Evolutionary conservation across 2,113 vertebrate genomes (phyloP).

Genomic region (Bujurquina vittata): DNA sequence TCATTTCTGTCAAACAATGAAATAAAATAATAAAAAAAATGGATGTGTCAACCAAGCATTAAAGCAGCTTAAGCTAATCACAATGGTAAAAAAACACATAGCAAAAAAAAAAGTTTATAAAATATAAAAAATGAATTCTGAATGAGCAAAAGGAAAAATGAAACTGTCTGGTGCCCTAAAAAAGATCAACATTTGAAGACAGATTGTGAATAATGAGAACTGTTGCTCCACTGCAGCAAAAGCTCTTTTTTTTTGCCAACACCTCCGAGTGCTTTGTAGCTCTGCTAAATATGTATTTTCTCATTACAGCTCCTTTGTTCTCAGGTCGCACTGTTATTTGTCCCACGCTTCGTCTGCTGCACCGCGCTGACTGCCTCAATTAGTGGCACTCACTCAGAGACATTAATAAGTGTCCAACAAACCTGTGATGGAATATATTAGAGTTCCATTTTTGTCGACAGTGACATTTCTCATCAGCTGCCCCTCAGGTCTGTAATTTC

Average conservation of each 20-base stretch:
- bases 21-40: neutral
- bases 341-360: constrained; percentile 58
- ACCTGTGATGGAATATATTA: constrained; percentile 74
- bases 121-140: too few relatives aligned
- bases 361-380: constrained; percentile 66
- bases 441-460: constrained; percentile 71
- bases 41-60: neutral
- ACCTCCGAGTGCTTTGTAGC: neutral
- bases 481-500: constrained; percentile 67
- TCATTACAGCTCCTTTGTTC: constrained; percentile 59
- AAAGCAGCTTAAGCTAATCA: neutral
- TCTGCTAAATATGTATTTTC: constrained; percentile 54
- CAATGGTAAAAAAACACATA: too few relatives aligned
- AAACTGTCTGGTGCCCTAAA: neutral
- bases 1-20: too few relatives aligned
- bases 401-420: constrained; percentile 72
- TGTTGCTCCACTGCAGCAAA: neutral
- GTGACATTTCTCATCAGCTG: constrained; percentile 72
- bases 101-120: too few relatives aligned
- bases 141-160: neutral
- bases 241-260: constrained; percentile 19
- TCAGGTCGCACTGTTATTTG: constrained; percentile 68
- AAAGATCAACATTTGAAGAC: neutral
- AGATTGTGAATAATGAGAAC: constrained; percentile 27
- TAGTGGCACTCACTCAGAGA: constrained; percentile 70